These are phyloP conservation scores for Phyllotreta cruciferae DNA, from an alignment of 2,888 invertebrate genomes.

Conservation along the genomic window DNA sequence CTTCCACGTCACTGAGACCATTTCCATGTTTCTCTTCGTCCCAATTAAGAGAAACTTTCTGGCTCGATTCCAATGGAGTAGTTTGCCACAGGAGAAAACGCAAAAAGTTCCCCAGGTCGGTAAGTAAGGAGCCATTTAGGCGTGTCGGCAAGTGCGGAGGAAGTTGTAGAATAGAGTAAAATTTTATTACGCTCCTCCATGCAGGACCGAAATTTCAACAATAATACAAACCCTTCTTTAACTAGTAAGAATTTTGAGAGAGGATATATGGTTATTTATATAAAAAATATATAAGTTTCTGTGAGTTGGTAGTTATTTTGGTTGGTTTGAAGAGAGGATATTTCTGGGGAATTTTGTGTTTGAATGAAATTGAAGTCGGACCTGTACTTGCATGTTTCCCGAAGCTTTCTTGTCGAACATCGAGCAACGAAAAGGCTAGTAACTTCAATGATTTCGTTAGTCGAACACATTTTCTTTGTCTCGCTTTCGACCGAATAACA, in stretches of 20 bases:
- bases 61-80: slow-evolving; percentile 24
- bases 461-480: slow-evolving; percentile 39
- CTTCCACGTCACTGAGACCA: background rate
- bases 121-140: slow-evolving; percentile 33
- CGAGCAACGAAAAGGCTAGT: slow-evolving; percentile 31
- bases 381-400: slow-evolving; percentile 1
- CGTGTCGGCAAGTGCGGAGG: slow-evolving; percentile 24
- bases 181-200: slow-evolving; percentile 26
- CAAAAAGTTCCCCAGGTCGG: slow-evolving; percentile 25
- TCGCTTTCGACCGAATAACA: slow-evolving; percentile 3
- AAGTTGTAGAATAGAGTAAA: slow-evolving; percentile 35
- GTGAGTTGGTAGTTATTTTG: background rate
- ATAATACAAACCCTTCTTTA: background rate
- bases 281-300: background rate
- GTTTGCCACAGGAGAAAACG: slow-evolving; percentile 18
- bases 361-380: background rate
- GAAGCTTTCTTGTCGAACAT: slow-evolving; percentile 11
- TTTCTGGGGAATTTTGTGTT: background rate
- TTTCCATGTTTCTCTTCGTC: slow-evolving; percentile 10
- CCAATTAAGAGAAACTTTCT: slow-evolving; percentile 15
- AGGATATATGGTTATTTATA: background rate
- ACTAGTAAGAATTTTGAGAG: background rate
- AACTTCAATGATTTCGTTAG: slow-evolving; percentile 47
- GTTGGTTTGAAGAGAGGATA: background rate
- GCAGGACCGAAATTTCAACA: background rate